Evolutionary conservation across 1,140 invertebrate genomes (phyloP).

Genomic region (Lutraria rhynchaena): DNA sequence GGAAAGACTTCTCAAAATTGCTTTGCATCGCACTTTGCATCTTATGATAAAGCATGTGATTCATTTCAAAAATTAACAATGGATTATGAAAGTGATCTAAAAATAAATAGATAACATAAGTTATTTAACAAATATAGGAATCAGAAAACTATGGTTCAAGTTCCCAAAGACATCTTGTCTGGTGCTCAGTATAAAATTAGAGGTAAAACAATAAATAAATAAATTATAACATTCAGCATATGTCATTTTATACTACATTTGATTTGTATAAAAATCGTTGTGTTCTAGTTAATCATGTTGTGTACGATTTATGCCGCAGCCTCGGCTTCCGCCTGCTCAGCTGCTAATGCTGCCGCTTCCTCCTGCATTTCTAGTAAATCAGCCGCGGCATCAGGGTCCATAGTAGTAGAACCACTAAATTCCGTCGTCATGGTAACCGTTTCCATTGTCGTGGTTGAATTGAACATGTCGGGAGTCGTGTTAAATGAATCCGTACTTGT

Average conservation of each 20-base stretch:
- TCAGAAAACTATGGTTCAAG: too few species aligned
- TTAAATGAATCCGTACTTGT: not conserved
- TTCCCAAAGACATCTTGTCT: too few species aligned
- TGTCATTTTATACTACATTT: not conserved
- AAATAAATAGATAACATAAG: too few species aligned
- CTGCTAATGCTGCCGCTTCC: slow-evolving; percentile 21
- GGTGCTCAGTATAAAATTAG: too few species aligned
- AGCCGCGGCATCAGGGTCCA: slow-evolving; percentile 32
- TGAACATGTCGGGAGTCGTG: not conserved
- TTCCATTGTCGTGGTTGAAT: not conserved
- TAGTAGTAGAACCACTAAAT: not conserved
- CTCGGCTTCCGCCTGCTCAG: slow-evolving; percentile 18
- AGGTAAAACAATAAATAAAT: too few species aligned
- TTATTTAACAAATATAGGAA: too few species aligned
- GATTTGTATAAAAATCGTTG: not conserved
- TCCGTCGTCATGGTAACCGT: not conserved
- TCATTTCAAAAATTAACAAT: too few species aligned
- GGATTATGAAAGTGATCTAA: too few species aligned
- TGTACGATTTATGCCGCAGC: slow-evolving; percentile 10
- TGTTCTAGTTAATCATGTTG: too few species aligned
- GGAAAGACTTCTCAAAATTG: too few species aligned
- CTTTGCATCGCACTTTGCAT: too few species aligned
- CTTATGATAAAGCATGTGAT: too few species aligned
- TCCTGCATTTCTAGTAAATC: slow-evolving; percentile 1
- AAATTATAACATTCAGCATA: not conserved